These are phyloP conservation scores for Callionymus lyra DNA, from an alignment of 2,113 vertebrate genomes.

Conservation along the genomic window DNA sequence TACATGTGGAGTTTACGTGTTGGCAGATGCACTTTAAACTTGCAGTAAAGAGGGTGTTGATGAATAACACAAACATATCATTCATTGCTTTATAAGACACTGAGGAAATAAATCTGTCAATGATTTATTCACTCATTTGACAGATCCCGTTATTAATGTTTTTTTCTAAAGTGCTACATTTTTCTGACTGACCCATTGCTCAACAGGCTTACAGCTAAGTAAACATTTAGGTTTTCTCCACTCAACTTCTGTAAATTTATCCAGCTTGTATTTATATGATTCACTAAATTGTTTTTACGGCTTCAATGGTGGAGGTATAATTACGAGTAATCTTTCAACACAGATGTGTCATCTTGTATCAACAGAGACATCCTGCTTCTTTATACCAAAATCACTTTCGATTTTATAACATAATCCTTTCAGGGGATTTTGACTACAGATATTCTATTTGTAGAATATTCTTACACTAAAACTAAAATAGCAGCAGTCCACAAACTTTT, in stretches of 20 bases:
- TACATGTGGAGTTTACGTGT: background rate
- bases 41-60: slow-evolving; percentile 1
- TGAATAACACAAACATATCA: slow-evolving; percentile 13
- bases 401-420: too few species aligned
- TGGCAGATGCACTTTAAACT: slow-evolving; percentile 13
- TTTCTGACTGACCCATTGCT: background rate
- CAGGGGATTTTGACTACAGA: too few species aligned
- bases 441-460: too few species aligned
- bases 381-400: too few species aligned
- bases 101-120: slow-evolving; percentile 28
- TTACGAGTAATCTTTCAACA: slow-evolving; percentile 4
- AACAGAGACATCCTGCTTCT: background rate
- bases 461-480: too few species aligned
- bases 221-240: too few species aligned
- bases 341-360: slow-evolving; percentile 9
- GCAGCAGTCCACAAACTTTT: too few species aligned
- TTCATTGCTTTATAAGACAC: slow-evolving; percentile 17
- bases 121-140: slow-evolving; percentile 20
- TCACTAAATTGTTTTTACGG: slow-evolving; percentile 1
- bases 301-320: slow-evolving; percentile 1
- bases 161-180: slow-evolving; percentile 20
- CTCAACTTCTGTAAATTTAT: too few species aligned
- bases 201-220: too few species aligned
- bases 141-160: slow-evolving; percentile 33
- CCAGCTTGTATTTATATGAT: background rate